phyloP scores from a whole-genome alignment of 2,113 vertebrate genomes.

The Campylomormyrus numenius region DNA sequence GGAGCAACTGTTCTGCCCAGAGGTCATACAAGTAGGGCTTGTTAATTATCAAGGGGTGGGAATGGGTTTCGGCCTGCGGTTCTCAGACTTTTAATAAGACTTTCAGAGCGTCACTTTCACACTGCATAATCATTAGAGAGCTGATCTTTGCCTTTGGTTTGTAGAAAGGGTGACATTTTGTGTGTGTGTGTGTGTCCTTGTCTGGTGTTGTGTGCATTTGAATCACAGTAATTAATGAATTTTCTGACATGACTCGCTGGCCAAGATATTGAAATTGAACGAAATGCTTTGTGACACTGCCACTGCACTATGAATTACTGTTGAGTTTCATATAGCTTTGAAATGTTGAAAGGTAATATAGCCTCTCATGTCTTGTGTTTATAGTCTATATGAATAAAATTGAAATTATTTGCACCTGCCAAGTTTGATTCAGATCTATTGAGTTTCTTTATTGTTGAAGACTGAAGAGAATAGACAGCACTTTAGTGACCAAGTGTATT shows the following conservation, averaged over 20 bases:
- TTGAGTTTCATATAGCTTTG: neutral
- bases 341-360: neutral
- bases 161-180: neutral
- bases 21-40: constrained; percentile 35
- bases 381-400: neutral
- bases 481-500: neutral
- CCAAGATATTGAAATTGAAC: neutral
- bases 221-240: neutral
- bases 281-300: neutral
- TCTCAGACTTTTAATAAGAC: neutral
- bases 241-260: neutral
- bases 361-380: neutral
- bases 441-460: neutral
- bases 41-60: neutral
- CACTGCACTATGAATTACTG: neutral
- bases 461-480: neutral
- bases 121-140: neutral
- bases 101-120: neutral
- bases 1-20: constrained; percentile 22
- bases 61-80: neutral
- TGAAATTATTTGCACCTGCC: neutral
- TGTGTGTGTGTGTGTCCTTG: neutral
- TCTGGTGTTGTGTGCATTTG: neutral
- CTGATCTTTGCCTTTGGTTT: neutral
- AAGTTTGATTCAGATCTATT: neutral